Conservation (phyloP, 2,797 vertebrate genomes). For the Hypotaenidia okinawae region DNA sequence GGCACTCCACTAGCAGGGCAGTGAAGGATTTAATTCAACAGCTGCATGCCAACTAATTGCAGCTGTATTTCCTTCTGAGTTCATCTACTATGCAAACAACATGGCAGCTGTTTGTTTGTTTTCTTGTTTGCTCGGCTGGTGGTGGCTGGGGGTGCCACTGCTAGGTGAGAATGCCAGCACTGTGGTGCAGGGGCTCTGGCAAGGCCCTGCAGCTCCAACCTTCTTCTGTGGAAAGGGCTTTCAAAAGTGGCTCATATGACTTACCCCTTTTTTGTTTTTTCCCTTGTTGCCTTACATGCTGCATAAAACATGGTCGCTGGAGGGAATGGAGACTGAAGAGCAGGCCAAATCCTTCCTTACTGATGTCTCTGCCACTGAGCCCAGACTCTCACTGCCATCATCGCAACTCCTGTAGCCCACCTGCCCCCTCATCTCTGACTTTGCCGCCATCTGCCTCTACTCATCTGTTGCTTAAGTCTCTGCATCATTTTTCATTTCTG, state of each 20-base stretch:
- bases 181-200: not conserved
- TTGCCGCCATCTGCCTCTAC: not conserved
- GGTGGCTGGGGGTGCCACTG: not conserved
- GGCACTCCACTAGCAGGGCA: not conserved
- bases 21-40: not conserved
- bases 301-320: not conserved
- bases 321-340: not conserved
- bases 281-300: not conserved
- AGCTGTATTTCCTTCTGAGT: conserved; percentile 19
- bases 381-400: not conserved
- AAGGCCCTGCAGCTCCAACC: not conserved
- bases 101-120: not conserved
- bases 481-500: not conserved
- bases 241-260: not conserved
- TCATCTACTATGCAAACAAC: not conserved
- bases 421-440: not conserved
- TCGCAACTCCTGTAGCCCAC: not conserved
- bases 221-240: not conserved
- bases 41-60: not conserved
- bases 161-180: not conserved
- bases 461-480: not conserved
- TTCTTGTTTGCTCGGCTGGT: not conserved
- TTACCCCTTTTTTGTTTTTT: not conserved
- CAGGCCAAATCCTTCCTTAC: not conserved
- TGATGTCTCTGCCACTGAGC: not conserved